Percentiles rank a stretch among this genome's conserved stretches.
Conservation (phyloP, 2,797 vertebrate species). For the Sebastes trivittatus region DNA sequence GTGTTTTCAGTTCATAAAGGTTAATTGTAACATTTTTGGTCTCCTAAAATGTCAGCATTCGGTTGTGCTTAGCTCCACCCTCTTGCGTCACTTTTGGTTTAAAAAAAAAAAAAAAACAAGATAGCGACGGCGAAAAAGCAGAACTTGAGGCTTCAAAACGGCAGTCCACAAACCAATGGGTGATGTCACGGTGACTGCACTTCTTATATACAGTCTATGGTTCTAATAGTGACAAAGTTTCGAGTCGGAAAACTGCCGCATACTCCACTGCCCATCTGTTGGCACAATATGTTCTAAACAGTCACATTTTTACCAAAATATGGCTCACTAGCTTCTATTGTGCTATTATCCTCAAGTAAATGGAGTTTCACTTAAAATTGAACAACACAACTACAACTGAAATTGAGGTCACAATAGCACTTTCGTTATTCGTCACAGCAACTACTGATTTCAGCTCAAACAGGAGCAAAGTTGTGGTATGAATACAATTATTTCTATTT, state of each 20-base stretch:
- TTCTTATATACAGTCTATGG: too few species aligned
- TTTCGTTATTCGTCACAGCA: background rate
- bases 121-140: too few species aligned
- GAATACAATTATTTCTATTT: background rate
- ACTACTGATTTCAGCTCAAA: background rate
- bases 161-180: too few species aligned
- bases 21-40: too few species aligned
- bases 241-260: background rate
- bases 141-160: too few species aligned
- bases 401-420: background rate
- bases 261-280: background rate
- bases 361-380: background rate
- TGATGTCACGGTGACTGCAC: too few species aligned
- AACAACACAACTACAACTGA: background rate
- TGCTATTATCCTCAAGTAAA: background rate
- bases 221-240: too few species aligned
- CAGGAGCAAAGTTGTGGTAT: background rate
- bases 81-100: too few species aligned
- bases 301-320: background rate
- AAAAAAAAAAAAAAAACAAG: too few species aligned
- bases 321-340: background rate
- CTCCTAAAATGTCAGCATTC: too few species aligned
- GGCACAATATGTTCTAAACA: conserved; percentile 11
- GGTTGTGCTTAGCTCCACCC: too few species aligned
- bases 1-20: too few species aligned